phyloP scores from a whole-genome alignment of 2,888 invertebrate genomes.

The Herminia tarsipennalis region DNA sequence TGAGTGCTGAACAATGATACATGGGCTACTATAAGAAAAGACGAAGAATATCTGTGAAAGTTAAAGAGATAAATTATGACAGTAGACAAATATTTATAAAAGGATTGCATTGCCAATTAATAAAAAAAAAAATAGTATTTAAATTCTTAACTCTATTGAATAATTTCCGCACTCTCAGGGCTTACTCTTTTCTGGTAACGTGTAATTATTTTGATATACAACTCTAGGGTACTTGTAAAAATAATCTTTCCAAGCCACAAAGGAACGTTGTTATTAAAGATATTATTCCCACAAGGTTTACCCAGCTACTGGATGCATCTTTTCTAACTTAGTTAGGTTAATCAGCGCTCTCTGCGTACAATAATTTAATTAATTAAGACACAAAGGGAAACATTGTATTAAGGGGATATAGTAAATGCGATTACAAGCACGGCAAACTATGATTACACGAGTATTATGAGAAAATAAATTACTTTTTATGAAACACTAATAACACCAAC shows the following conservation, averaged over 20 bases:
- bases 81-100: too few relatives aligned
- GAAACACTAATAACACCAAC: not conserved
- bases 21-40: too few relatives aligned
- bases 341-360: conserved; percentile 23
- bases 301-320: conserved; percentile 21
- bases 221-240: too few relatives aligned
- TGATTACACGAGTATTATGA: conserved; percentile 3
- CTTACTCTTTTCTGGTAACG: too few relatives aligned
- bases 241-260: not conserved
- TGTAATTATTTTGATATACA: too few relatives aligned
- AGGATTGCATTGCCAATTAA: too few relatives aligned
- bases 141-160: too few relatives aligned
- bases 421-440: conserved; percentile 2
- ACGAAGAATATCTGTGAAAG: too few relatives aligned
- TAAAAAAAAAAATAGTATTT: too few relatives aligned
- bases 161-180: too few relatives aligned
- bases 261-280: conserved; percentile 1
- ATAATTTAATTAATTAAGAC: conserved; percentile 25
- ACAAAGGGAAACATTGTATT: conserved; percentile 5
- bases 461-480: not conserved
- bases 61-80: too few relatives aligned
- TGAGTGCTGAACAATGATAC: too few relatives aligned
- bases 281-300: conserved; percentile 18
- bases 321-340: conserved; percentile 18
- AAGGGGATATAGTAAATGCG: not conserved